Percentiles rank a stretch among this genome's conserved stretches.
phyloP scores from a whole-genome alignment of 2,113 vertebrate species.

The Gasterosteus aculeatus region DNA sequence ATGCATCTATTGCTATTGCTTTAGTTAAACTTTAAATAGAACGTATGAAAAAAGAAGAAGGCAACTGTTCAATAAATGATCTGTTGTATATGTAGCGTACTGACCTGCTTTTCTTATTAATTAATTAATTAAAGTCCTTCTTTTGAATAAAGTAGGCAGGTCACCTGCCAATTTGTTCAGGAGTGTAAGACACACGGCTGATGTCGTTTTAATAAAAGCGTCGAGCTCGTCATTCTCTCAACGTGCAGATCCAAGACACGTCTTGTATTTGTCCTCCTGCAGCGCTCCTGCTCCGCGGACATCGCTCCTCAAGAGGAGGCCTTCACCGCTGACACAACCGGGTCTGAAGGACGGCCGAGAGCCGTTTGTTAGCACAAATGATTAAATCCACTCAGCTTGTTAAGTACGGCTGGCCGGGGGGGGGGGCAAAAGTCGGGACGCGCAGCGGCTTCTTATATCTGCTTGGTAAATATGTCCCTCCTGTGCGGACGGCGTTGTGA shows the following conservation, averaged over 20 bases:
- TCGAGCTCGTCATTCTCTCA: not conserved
- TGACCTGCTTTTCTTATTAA: too few relatives aligned
- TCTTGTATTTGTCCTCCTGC: not conserved
- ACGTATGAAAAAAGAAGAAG: too few relatives aligned
- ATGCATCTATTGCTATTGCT: too few relatives aligned
- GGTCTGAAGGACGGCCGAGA: not conserved
- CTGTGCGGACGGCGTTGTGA: not conserved
- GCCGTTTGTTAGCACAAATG: slow-evolving; percentile 51
- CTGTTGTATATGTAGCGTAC: too few relatives aligned
- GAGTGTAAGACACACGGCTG: too few relatives aligned
- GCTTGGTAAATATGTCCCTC: slow-evolving; percentile 8
- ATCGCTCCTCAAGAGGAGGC: not conserved
- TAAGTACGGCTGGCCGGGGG: slow-evolving; percentile 37
- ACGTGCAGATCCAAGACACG: not conserved
- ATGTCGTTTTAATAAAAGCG: too few relatives aligned
- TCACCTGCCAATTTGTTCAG: too few relatives aligned
- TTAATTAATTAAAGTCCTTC: too few relatives aligned
- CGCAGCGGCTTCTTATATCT: not conserved
- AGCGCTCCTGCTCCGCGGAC: not conserved
- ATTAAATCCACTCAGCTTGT: slow-evolving; percentile 44
- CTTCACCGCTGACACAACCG: not conserved
- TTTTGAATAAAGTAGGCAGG: too few relatives aligned
- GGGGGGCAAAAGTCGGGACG: slow-evolving; percentile 18
- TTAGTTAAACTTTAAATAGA: too few relatives aligned
- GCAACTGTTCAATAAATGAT: too few relatives aligned